Evolutionary conservation across 2,888 invertebrate species (phyloP).

Genomic region (Spodoptera exigua): DNA sequence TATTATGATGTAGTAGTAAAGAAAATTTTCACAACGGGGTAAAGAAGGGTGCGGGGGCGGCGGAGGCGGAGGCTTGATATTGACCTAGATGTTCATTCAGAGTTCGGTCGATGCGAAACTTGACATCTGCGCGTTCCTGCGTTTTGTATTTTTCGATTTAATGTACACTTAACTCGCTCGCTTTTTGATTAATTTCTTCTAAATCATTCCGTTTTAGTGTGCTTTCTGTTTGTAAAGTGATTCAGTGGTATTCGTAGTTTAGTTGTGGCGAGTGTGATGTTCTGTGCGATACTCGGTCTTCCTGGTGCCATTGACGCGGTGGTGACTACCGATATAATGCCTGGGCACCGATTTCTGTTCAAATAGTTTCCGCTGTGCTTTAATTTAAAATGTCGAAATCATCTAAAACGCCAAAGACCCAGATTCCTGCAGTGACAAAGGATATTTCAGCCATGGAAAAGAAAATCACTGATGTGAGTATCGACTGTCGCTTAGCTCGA

Average conservation of each 20-base stretch:
- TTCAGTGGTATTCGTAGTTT: conserved; percentile 44
- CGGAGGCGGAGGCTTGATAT: conserved; percentile 85
- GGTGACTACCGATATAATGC: conserved; percentile 68
- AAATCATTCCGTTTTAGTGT: conserved; percentile 39
- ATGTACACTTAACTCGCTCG: conserved; percentile 73
- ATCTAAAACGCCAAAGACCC: conserved; percentile 64
- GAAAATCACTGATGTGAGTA: conserved; percentile 80
- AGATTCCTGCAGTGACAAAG: conserved; percentile 74
- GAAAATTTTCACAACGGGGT: conserved; percentile 75
- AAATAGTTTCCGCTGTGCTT: conserved; percentile 63
- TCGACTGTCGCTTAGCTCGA: conserved; percentile 11
- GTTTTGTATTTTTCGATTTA: conserved; percentile 83
- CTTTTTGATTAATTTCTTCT: conserved; percentile 69
- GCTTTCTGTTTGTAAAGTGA: conserved; percentile 25
- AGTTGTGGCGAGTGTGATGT: conserved; percentile 69
- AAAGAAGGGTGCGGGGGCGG: conserved; percentile 69
- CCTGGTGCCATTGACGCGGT: conserved; percentile 64
- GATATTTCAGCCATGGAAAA: conserved; percentile 76
- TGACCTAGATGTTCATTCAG: conserved; percentile 89
- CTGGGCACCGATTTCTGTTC: conserved; percentile 60
- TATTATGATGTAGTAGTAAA: conserved; percentile 75
- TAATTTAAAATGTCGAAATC: conserved; percentile 70
- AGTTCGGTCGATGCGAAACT: conserved; percentile 89
- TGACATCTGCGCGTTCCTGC: conserved; percentile 89
- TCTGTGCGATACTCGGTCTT: conserved; percentile 67